Percentiles rank a stretch among this genome's conserved stretches.
These are phyloP conservation scores for Labroides dimidiatus DNA, from an alignment of 2,797 vertebrate genomes.

Conservation along the genomic window DNA sequence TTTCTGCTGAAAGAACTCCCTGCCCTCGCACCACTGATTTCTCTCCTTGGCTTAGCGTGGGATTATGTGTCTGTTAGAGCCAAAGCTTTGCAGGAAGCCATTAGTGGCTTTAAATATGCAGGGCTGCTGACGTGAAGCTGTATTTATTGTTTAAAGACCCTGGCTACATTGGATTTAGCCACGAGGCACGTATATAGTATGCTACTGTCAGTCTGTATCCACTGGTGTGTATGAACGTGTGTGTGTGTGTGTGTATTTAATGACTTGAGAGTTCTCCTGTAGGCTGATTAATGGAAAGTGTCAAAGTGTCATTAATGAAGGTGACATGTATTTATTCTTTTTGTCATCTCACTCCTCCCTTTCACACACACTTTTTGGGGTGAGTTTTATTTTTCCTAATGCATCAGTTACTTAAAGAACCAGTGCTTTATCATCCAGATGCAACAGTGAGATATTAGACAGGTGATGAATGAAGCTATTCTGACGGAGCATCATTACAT, in stretches of 20 bases:
- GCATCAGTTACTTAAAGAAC: conserved; percentile 11
- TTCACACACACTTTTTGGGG: neutral
- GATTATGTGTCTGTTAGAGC: conserved; percentile 47
- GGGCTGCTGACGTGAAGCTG: conserved; percentile 65
- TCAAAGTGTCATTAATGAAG: conserved; percentile 64
- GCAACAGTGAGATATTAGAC: neutral
- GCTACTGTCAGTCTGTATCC: conserved; percentile 47
- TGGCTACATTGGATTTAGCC: conserved; percentile 71
- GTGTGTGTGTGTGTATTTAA: conserved; percentile 43
- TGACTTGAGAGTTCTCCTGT: conserved; percentile 19
- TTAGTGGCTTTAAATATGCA: conserved; percentile 77
- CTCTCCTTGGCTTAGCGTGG: conserved; percentile 46
- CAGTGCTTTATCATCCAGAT: neutral
- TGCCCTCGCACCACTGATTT: conserved; percentile 27
- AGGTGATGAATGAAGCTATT: conserved; percentile 1
- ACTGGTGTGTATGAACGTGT: conserved; percentile 12
- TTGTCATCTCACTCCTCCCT: conserved; percentile 25
- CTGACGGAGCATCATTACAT: neutral
- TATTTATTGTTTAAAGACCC: conserved; percentile 70
- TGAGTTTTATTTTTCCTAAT: conserved; percentile 25
- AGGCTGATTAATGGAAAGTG: conserved; percentile 63
- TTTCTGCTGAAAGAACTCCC: conserved; percentile 41
- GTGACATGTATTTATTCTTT: conserved; percentile 48
- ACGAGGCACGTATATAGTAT: conserved; percentile 64
- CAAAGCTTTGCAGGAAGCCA: conserved; percentile 59